phyloP scores from a whole-genome alignment of 2,888 invertebrate genomes.

The Ennomos erosarius region DNA sequence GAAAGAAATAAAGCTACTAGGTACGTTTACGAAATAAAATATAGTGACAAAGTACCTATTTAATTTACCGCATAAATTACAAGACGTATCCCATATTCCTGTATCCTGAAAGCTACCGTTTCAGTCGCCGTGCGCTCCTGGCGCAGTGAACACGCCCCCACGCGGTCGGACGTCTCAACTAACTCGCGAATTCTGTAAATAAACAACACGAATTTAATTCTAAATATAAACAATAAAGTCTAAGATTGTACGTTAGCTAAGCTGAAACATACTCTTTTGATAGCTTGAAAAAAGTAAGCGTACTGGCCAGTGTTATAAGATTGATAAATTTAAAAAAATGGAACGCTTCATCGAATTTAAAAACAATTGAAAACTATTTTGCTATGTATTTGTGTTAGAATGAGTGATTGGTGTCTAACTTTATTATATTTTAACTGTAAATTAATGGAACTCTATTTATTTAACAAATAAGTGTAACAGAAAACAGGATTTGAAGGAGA shows the following conservation, averaged over 20 bases:
- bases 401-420: background rate
- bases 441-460: background rate
- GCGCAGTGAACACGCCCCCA: conserved; percentile 33
- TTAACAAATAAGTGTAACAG: conserved; percentile 24
- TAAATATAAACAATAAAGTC: conserved; percentile 1
- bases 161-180: conserved; percentile 9
- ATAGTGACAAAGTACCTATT: background rate
- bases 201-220: conserved; percentile 20
- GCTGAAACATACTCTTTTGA: background rate
- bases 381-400: background rate
- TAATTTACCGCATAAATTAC: conserved; percentile 11
- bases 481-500: conserved; percentile 28
- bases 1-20: background rate
- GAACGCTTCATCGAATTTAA: conserved; percentile 12
- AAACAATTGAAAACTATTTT: conserved; percentile 11
- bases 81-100: conserved; percentile 13
- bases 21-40: conserved; percentile 1
- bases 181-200: conserved; percentile 34
- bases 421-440: background rate
- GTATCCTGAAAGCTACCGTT: conserved; percentile 29
- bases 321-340: conserved; percentile 9
- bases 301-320: background rate
- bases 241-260: background rate
- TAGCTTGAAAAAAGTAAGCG: background rate
- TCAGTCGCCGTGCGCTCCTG: conserved; percentile 38